These are phyloP conservation scores for Saxidomus purpurata DNA, from an alignment of 1,140 invertebrate genomes.

Conservation along the genomic window DNA sequence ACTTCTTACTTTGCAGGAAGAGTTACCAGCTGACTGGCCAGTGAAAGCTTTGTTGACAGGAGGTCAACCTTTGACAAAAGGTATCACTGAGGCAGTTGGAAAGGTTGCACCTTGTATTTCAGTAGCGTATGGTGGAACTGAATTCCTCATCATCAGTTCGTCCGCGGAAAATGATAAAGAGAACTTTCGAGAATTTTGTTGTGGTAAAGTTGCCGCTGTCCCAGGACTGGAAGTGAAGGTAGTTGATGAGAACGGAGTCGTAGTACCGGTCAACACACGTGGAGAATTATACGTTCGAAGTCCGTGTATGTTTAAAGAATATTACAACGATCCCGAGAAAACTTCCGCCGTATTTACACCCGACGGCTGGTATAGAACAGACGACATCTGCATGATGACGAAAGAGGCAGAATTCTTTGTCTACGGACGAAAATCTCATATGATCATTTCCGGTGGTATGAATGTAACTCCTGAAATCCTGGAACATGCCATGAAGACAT, in stretches of 20 bases:
- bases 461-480: constrained; percentile 41
- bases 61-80: constrained; percentile 13
- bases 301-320: constrained; percentile 44
- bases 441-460: constrained; percentile 57
- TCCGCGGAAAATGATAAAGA: neutral
- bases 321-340: constrained; percentile 58
- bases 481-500: constrained; percentile 13
- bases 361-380: constrained; percentile 69
- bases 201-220: constrained; percentile 29
- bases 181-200: neutral
- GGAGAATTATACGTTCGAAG: constrained; percentile 62
- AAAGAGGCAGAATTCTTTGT: constrained; percentile 61
- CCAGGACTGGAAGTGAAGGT: constrained; percentile 63
- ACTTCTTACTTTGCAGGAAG: neutral
- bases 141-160: constrained; percentile 22
- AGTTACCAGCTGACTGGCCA: constrained; percentile 25
- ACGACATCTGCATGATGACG: constrained; percentile 60
- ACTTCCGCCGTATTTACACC: constrained; percentile 50
- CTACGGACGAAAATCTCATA: constrained; percentile 63
- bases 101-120: neutral
- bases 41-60: neutral
- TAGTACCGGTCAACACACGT: neutral
- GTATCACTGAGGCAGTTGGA: neutral
- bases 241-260: constrained; percentile 55
- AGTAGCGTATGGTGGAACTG: constrained; percentile 20